Conservation (phyloP, 1,140 invertebrate species). For the Microplitis mediator region DNA sequence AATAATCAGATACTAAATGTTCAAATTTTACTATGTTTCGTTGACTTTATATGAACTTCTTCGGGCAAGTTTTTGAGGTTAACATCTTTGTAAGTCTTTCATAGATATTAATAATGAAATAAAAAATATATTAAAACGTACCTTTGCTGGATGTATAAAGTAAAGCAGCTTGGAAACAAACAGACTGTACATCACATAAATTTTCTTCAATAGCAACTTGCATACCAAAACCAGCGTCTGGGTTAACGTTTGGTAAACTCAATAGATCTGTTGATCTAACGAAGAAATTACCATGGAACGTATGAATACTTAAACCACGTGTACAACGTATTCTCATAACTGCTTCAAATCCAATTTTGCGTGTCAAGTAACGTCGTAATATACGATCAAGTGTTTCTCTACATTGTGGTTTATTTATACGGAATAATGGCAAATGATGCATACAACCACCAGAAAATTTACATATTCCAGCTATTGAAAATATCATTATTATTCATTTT, state of each 20-base stretch:
- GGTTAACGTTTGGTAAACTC: conserved; percentile 96
- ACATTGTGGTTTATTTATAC: conserved; percentile 73
- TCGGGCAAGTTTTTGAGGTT: too few relatives aligned
- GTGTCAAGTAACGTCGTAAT: conserved; percentile 87
- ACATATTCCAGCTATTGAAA: conserved; percentile 79
- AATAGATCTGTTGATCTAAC: conserved; percentile 96
- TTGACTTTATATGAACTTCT: too few relatives aligned
- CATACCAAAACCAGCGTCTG: conserved; percentile 97
- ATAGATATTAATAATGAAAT: conserved; percentile 10
- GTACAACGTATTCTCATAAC: conserved; percentile 97
- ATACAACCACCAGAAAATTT: conserved; percentile 95
- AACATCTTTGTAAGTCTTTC: neutral
- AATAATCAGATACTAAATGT: neutral
- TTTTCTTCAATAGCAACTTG: conserved; percentile 95
- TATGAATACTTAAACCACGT: conserved; percentile 90
- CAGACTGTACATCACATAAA: conserved; percentile 82
- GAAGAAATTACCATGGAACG: conserved; percentile 99
- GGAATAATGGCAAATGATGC: conserved; percentile 91
- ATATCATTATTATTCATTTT: neutral
- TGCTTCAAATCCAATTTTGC: conserved; percentile 98
- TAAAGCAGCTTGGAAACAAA: conserved; percentile 97
- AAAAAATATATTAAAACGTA: conserved; percentile 45
- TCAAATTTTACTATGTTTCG: neutral
- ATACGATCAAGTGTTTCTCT: conserved; percentile 78
- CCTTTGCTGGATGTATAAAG: conserved; percentile 98